Evolutionary conservation across 2,797 vertebrate species (phyloP).

Genomic region (Neomorphus geoffroyi): DNA sequence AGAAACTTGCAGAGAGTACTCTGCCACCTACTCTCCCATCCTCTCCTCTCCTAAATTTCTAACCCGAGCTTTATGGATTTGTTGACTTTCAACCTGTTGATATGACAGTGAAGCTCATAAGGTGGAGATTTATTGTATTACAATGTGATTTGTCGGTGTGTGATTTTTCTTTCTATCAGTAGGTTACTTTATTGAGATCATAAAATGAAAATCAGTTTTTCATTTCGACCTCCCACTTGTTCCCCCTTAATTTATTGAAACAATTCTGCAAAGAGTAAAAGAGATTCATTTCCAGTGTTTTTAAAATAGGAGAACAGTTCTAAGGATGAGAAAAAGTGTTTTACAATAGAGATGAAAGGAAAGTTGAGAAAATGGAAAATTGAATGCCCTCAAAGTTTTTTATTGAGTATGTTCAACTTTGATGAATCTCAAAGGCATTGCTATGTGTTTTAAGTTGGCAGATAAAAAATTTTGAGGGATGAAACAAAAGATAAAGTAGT

Average conservation of each 20-base stretch:
- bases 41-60: background rate
- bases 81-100: constrained; percentile 18
- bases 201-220: constrained; percentile 46
- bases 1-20: background rate
- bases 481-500: background rate
- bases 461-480: background rate
- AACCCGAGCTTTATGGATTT: background rate
- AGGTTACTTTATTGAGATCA: constrained; percentile 46
- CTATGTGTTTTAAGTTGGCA: background rate
- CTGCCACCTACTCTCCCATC: background rate
- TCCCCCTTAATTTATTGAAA: constrained; percentile 36
- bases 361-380: constrained; percentile 37
- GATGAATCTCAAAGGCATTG: constrained; percentile 17
- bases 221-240: constrained; percentile 7
- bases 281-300: constrained; percentile 29
- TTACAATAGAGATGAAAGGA: constrained; percentile 16
- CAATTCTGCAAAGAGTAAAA: constrained; percentile 14
- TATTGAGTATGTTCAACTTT: constrained; percentile 23
- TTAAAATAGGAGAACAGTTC: background rate
- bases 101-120: background rate
- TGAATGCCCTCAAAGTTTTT: constrained; percentile 13
- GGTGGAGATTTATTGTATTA: background rate
- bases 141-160: background rate
- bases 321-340: background rate
- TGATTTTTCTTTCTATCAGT: constrained; percentile 31